phyloP scores from a whole-genome alignment of 2,888 invertebrate species.

The Heliconius charithonia region DNA sequence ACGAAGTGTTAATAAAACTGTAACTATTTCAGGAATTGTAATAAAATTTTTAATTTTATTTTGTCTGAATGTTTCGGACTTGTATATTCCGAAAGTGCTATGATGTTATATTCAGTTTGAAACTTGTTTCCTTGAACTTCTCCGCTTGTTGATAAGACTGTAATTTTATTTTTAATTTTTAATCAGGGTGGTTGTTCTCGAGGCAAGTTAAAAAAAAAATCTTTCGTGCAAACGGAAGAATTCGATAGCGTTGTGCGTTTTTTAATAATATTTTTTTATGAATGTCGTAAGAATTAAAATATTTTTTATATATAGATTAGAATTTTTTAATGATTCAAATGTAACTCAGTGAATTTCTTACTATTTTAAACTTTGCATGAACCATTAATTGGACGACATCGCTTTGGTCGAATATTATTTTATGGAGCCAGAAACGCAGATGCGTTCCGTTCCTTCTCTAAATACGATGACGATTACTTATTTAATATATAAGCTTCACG shows the following conservation, averaged over 20 bases:
- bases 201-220: not conserved
- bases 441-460: no score
- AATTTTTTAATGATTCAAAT: not conserved
- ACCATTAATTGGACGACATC: no score
- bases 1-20: not conserved
- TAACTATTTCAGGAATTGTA: not conserved
- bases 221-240: not conserved
- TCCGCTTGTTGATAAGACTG: constrained; percentile 11
- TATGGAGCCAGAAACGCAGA: no score
- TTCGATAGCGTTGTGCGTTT: not conserved
- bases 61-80: not conserved
- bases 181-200: constrained; percentile 20
- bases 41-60: constrained; percentile 9
- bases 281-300: not conserved
- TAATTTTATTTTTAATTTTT: constrained; percentile 23
- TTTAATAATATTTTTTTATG: not conserved
- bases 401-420: no score
- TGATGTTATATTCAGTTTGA: constrained; percentile 7
- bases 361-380: no score
- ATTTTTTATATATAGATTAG: not conserved
- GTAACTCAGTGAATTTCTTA: no score
- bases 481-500: no score
- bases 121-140: constrained; percentile 23
- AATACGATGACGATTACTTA: no score
- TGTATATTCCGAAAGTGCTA: not conserved